Percentiles rank a stretch among this genome's conserved stretches.
These are phyloP conservation scores for Sialia sialis DNA, from an alignment of 2,113 vertebrate genomes.

Conservation along the genomic window DNA sequence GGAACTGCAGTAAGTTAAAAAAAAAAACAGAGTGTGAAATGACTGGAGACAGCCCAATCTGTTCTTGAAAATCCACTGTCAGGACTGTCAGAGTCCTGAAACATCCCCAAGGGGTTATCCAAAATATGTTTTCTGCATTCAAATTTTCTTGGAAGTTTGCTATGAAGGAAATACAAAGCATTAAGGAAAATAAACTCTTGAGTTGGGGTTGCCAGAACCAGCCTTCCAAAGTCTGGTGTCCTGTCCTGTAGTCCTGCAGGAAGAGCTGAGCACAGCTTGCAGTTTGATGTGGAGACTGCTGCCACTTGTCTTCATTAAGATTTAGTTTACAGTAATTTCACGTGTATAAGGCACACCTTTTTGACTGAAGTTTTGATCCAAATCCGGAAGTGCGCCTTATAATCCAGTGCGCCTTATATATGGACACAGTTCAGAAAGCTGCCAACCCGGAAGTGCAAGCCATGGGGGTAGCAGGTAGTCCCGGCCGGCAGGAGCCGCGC, in stretches of 20 bases:
- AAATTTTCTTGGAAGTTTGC: not conserved
- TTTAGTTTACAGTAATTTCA: no score
- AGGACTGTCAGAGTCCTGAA: not conserved
- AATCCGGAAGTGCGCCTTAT: no score
- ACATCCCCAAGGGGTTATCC: not conserved
- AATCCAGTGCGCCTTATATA: no score
- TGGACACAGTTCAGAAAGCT: no score
- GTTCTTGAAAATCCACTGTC: not conserved
- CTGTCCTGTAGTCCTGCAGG: not conserved
- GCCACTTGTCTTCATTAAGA: not conserved
- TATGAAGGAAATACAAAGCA: not conserved
- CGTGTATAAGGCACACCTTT: no score
- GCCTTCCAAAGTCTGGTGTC: not conserved
- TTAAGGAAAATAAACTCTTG: not conserved
- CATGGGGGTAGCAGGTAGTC: no score
- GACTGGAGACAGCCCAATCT: not conserved
- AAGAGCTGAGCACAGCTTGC: not conserved
- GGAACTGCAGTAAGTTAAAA: not conserved
- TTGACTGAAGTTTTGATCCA: no score
- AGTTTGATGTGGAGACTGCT: not conserved
- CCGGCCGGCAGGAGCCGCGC: no score
- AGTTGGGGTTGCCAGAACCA: fast-evolving
- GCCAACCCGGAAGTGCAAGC: no score
- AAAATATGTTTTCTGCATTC: not conserved
- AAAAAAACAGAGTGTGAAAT: not conserved